phyloP scores from a whole-genome alignment of 2,113 vertebrate genomes.

The Zapus hudsonius region DNA sequence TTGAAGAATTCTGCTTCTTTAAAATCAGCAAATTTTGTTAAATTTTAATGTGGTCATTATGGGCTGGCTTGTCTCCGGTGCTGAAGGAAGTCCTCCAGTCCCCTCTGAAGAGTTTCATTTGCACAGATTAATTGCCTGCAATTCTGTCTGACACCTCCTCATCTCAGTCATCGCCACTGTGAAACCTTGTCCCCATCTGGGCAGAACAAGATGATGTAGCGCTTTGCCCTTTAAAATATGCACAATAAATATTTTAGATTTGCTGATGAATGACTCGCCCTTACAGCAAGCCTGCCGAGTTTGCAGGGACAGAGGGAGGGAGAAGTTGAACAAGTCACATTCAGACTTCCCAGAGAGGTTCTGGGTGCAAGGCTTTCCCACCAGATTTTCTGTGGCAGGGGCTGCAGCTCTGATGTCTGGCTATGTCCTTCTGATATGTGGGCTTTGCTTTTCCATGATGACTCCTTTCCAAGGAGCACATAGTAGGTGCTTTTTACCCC shows the following conservation, averaged over 20 bases:
- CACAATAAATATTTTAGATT: conserved; percentile 74
- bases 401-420: fast-evolving
- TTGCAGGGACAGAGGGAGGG: conserved; percentile 5
- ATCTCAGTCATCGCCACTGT: not conserved
- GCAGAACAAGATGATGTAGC: conserved; percentile 54
- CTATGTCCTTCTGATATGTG: fast-evolving
- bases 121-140: conserved; percentile 63
- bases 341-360: not conserved
- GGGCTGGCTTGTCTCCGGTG: conserved; percentile 36
- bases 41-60: conserved; percentile 68
- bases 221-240: conserved; percentile 72
- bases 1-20: conserved; percentile 34
- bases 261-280: conserved; percentile 69
- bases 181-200: conserved; percentile 30
- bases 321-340: not conserved
- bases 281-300: not conserved
- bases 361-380: not conserved
- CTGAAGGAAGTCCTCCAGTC: not conserved
- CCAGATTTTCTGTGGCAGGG: not conserved
- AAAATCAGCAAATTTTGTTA: conserved; percentile 69
- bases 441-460: fast-evolving
- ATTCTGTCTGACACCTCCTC: not conserved
- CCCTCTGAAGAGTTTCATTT: conserved; percentile 39
- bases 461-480: not conserved
- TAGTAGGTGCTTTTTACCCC: not conserved